Evolutionary conservation across 2,888 invertebrate species (phyloP).

Genomic region (Cetonia aurata): DNA sequence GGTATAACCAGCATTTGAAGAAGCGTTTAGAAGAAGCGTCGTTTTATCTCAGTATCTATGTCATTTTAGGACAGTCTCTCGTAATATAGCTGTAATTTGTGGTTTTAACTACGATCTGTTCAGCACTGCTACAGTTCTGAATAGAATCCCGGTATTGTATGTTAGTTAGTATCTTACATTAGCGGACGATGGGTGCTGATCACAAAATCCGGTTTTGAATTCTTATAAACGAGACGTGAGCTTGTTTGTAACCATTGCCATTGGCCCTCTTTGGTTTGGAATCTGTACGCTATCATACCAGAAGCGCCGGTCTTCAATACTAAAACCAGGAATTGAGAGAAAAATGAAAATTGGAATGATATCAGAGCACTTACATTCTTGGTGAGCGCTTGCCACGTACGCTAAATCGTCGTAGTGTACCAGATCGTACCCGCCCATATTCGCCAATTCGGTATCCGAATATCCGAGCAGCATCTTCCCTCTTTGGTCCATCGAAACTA

Average conservation of each 20-base stretch:
- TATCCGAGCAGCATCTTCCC: conserved; percentile 96
- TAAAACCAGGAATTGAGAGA: conserved; percentile 66
- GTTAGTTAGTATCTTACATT: conserved; percentile 81
- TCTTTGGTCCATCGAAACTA: conserved; percentile 98
- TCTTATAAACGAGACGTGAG: conserved; percentile 97
- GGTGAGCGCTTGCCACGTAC: conserved; percentile 98
- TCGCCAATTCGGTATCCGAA: conserved; percentile 90
- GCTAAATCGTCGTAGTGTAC: conserved; percentile 98
- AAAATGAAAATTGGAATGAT: neutral
- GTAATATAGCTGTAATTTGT: too few relatives aligned
- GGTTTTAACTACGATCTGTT: too few relatives aligned
- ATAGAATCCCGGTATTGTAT: too few relatives aligned
- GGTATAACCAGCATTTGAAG: too few relatives aligned
- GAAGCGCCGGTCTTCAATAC: conserved; percentile 99
- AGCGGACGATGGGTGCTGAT: conserved; percentile 98
- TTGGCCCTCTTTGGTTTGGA: conserved; percentile 92
- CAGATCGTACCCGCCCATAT: conserved; percentile 96
- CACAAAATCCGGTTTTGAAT: conserved; percentile 99
- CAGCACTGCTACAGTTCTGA: too few relatives aligned
- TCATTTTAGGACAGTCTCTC: too few relatives aligned
- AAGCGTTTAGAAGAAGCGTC: too few relatives aligned
- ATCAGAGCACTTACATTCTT: conserved; percentile 87
- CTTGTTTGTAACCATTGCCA: conserved; percentile 99
- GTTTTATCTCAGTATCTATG: too few relatives aligned
- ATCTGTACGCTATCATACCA: conserved; percentile 98